These are phyloP conservation scores for Tethea ocularis DNA, from an alignment of 2,888 invertebrate species.

Conservation along the genomic window DNA sequence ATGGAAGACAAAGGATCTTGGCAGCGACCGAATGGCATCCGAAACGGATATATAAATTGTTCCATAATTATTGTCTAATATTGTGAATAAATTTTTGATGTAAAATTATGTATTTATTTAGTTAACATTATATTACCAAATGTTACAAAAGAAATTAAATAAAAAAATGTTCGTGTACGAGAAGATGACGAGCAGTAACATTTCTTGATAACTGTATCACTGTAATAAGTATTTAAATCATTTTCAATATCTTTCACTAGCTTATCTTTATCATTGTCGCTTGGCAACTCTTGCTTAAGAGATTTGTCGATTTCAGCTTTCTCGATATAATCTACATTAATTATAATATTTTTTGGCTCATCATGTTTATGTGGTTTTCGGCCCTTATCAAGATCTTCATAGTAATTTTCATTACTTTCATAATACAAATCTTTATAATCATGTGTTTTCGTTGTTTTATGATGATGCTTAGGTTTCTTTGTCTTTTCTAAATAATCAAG, in stretches of 20 bases:
- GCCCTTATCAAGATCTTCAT: slow-evolving; percentile 17
- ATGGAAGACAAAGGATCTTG: not conserved
- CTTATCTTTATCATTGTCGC: slow-evolving; percentile 14
- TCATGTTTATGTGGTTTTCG: slow-evolving; percentile 18
- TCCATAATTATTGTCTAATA: not conserved
- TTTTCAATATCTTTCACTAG: slow-evolving; percentile 24
- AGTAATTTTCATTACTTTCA: slow-evolving; percentile 31
- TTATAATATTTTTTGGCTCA: slow-evolving; percentile 17
- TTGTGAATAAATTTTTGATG: not conserved
- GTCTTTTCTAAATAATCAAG: slow-evolving; percentile 32
- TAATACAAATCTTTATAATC: slow-evolving; percentile 40
- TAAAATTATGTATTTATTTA: not conserved
- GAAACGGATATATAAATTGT: not conserved
- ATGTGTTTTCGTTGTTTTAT: slow-evolving; percentile 37
- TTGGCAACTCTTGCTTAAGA: not conserved
- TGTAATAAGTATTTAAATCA: slow-evolving; percentile 33
- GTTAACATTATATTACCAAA: not conserved
- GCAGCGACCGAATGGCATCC: not conserved
- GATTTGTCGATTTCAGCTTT: slow-evolving; percentile 12
- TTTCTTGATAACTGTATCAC: slow-evolving; percentile 32
- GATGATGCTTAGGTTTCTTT: slow-evolving; percentile 42
- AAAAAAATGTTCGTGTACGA: not conserved
- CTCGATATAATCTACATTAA: slow-evolving; percentile 31
- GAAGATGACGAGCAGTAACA: slow-evolving; percentile 39
- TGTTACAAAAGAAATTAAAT: not conserved